Base-by-base conservation (phyloP, 1,140 invertebrate genomes). In the Drosophila nasuta region DNA sequence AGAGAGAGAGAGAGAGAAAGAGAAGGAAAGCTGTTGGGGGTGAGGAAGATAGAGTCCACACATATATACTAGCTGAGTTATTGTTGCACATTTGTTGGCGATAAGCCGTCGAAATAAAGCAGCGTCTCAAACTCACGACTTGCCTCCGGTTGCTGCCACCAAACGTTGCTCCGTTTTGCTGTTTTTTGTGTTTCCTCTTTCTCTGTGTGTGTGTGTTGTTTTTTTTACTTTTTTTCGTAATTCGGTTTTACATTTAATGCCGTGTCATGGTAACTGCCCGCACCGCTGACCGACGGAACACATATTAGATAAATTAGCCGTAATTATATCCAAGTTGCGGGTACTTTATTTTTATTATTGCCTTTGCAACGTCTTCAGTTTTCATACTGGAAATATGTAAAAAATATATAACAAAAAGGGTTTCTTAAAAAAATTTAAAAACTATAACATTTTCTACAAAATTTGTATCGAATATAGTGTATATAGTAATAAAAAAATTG, bases 291-390 rank as follows among this genome's bases (percentile, higher is more conserved):
- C 80, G 71, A 54, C 35, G 51, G 11, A 72, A 68, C 54, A 71
- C 68, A 72, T 69, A 80, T 82, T 77, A 77, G 73, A 87, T 80
- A 82, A 87, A 88, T 88, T 88, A 78, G 74, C 66, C 63, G 63
- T 81, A 81, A 81, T 82, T 81, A 71, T 70, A 59, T n/a, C n/a
- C 10, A 17, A 41, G 35, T 7, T 3, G 8, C 25, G 41, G 56
- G 64, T 38, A 73, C 43, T 10, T 5, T 3, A 10, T 3, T 4
- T 45, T 35, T n/a, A 8, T 6, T 13, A 52, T 4, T 4, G n/a
- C 13, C 3, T 58, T 65, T 28, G 52, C 11, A 25, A 60, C 56
- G 5, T 49, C 20, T n/a, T 11, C 57, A 15, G n/a, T 30, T 1
- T 17, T 4, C 11, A 33, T 45, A 15, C 7, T 15, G 1, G 0